Percentiles rank a stretch among this genome's conserved stretches.
phyloP scores from a whole-genome alignment of 35 echinoderm and acorn worm genomes.

The Apostichopus parvimensis region DNA sequence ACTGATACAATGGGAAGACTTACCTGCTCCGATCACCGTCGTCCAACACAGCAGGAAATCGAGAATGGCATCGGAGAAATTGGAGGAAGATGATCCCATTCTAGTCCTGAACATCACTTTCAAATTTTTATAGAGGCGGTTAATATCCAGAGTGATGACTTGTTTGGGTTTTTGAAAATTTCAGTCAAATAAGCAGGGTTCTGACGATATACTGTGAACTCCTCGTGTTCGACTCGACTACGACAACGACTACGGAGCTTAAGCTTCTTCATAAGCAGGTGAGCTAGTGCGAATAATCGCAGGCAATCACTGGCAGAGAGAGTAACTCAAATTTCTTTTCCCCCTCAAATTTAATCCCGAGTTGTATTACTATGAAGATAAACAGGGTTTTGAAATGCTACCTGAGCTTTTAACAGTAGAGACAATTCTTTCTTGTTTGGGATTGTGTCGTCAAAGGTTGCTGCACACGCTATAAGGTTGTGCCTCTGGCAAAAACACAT shows the following conservation, averaged over 20 bases:
- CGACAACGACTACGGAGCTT: background rate
- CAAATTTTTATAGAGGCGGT: slow-evolving; percentile 35
- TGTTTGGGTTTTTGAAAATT: background rate
- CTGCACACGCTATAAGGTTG: background rate
- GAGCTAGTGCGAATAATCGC: slow-evolving; percentile 1
- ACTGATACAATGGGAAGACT: background rate
- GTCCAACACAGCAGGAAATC: slow-evolving; percentile 39
- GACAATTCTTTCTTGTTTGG: background rate
- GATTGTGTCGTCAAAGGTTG: background rate
- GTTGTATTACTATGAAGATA: slow-evolving; percentile 13
- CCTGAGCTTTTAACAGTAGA: background rate
- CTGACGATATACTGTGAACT: background rate
- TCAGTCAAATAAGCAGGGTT: slow-evolving; percentile 3
- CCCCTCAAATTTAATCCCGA: background rate
- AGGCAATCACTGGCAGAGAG: slow-evolving; percentile 1
- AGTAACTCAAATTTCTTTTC: slow-evolving; percentile 13
- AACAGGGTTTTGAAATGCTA: slow-evolving; percentile 11
- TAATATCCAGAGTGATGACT: slow-evolving; percentile 40
- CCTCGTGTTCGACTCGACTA: background rate
- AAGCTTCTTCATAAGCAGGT: background rate
- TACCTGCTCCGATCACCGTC: slow-evolving; percentile 32
- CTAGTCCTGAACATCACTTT: slow-evolving; percentile 52
- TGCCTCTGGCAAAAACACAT: background rate
- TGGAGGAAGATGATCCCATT: slow-evolving; percentile 36
- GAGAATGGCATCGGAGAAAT: slow-evolving; percentile 34